Base-by-base conservation (phyloP, 2,113 vertebrate genomes). In the Tiliqua scincoides region DNA sequence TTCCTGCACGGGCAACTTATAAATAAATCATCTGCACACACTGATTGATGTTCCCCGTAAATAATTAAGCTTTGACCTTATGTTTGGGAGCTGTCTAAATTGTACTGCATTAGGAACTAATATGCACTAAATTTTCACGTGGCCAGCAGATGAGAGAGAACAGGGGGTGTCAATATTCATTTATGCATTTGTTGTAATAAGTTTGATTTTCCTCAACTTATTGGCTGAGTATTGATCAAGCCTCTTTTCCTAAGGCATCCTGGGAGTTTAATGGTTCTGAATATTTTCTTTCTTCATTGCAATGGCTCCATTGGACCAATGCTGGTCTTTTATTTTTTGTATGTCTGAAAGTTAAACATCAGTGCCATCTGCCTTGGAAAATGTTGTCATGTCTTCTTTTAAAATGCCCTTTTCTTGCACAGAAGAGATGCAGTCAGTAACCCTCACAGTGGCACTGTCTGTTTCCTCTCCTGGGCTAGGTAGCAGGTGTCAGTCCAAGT, bases 41-140 rank as follows among this genome's bases (percentile, higher is more conserved):
- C 80, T 94, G 94, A 96, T 86, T 92, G 96, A 95, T 96, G 94
- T 90, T 85, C 92, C 87, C 83, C 91, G 93, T 96, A 96, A 97
- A 97, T 97, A 97, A 97, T 97, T 96, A 96, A 97, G 94, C 87
- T 89, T 91, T 97, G 95, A 96, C 95, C 96, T 96, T 95, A 94
- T 91, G 93, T 95, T 95, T 91, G 94, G 92, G 94, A 92, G 95
- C 94, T 95, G 95, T 93, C 94, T 95, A 95, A 93, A 91, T 95
- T 93, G 95, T 95, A 90, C 75, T 89, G 90, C 85, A 48, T 82
- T 88, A 70, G 93, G 90, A 96, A 93, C 81, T 87, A 88, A 88
- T 3, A 61, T 75, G 79, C 8, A 3, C 84, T 86, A 85, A 94
- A 94, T 87, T 87, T 92, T 35, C 78, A 37, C 57, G 79, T 30